These are phyloP conservation scores for Proisotoma minuta DNA, from an alignment of 2,888 invertebrate species.

Conservation along the genomic window DNA sequence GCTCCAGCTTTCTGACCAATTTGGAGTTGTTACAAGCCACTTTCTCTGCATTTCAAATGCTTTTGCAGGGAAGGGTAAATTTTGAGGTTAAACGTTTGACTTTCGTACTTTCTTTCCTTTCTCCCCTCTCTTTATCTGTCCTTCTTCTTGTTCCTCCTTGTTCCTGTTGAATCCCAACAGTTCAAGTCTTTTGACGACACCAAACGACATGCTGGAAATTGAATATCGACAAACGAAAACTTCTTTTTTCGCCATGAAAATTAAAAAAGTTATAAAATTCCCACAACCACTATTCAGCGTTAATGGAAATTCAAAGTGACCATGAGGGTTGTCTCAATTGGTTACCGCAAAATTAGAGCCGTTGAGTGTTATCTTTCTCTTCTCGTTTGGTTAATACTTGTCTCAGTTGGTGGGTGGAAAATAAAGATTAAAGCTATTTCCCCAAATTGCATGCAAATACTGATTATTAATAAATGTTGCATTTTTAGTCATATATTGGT, in stretches of 20 bases:
- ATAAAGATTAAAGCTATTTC: not conserved
- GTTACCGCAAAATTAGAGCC: constrained; percentile 36
- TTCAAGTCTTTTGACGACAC: too few relatives aligned
- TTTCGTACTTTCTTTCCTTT: constrained; percentile 2
- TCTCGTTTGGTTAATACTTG: constrained; percentile 45
- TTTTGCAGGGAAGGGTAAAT: too few relatives aligned
- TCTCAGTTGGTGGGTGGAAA: constrained; percentile 37
- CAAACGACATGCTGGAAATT: too few relatives aligned
- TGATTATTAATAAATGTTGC: constrained; percentile 6
- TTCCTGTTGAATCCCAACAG: not conserved
- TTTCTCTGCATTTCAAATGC: too few relatives aligned
- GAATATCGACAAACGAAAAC: too few relatives aligned
- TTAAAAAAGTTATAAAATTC: too few relatives aligned
- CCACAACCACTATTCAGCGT: too few relatives aligned
- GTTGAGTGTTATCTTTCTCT: constrained; percentile 45
- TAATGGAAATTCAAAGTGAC: not conserved
- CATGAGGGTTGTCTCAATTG: constrained; percentile 1
- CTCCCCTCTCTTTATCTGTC: not conserved
- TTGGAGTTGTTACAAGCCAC: not conserved
- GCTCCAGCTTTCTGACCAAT: constrained; percentile 7
- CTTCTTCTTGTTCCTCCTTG: not conserved
- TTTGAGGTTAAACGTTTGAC: too few relatives aligned
- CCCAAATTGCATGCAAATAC: not conserved
- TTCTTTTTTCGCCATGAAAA: too few relatives aligned
- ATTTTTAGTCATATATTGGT: constrained; percentile 42